phyloP scores from a whole-genome alignment of 2,797 vertebrate genomes.

The Alectoris magna region DNA sequence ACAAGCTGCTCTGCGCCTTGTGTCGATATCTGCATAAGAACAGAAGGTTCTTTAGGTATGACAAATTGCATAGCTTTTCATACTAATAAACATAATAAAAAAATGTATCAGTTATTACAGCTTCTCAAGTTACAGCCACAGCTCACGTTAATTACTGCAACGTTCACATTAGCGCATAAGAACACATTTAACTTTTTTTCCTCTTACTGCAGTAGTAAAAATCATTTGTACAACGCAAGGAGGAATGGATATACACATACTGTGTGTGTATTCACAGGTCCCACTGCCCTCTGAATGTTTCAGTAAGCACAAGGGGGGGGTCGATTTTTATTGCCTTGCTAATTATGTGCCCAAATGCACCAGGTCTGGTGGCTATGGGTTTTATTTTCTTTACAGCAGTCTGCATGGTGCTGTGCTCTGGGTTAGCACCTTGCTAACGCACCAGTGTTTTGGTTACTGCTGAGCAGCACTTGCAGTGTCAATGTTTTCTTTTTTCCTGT shows the following conservation, averaged over 20 bases:
- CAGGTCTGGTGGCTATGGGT: neutral
- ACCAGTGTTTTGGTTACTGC: neutral
- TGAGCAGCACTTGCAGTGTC: neutral
- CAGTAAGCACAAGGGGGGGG: neutral
- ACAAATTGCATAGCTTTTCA: neutral
- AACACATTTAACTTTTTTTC: neutral
- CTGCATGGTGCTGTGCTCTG: neutral
- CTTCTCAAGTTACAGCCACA: neutral
- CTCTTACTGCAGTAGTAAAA: neutral
- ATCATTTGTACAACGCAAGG: neutral
- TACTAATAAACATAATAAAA: neutral
- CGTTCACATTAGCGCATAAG: neutral
- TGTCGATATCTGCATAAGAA: conserved; percentile 91
- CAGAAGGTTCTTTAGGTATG: neutral
- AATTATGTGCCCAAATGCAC: neutral
- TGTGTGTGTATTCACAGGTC: rapidly evolving
- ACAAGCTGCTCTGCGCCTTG: conserved; percentile 95
- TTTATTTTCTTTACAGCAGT: neutral
- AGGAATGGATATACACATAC: neutral
- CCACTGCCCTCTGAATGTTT: neutral
- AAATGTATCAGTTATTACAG: neutral
- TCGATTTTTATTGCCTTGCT: neutral
- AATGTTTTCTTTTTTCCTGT: neutral
- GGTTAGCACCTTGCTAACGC: neutral
- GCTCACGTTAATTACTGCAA: neutral